These are phyloP conservation scores for Caenorhabditis elegans DNA, from an alignment of 1,140 invertebrate genomes.

Conservation along the genomic window DNA sequence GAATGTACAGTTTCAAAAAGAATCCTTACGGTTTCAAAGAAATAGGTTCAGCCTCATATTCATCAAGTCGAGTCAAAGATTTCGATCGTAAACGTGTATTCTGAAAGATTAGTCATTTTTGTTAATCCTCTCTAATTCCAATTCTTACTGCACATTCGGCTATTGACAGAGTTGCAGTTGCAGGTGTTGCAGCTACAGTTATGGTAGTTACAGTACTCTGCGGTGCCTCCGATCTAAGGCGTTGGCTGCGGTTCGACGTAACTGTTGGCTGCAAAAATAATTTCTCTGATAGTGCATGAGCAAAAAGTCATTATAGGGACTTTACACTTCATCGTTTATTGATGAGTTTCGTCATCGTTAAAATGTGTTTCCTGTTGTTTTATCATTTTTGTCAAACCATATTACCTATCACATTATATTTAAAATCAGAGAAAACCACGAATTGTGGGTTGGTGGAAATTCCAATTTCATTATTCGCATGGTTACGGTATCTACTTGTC, in stretches of 20 bases:
- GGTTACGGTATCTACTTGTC: no score
- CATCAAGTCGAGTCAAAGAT: conserved; percentile 43
- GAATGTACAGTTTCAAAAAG: background rate
- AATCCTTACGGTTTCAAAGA: conserved; percentile 33
- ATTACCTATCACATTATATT: no score
- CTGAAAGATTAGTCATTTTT: background rate
- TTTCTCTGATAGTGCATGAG: background rate
- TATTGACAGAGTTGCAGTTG: background rate
- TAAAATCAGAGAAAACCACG: no score
- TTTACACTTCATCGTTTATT: no score
- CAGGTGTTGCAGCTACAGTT: background rate
- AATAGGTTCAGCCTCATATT: background rate
- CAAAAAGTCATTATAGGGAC: background rate
- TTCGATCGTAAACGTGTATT: conserved; percentile 34
- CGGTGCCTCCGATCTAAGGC: background rate
- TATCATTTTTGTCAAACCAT: background rate
- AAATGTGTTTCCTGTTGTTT: background rate
- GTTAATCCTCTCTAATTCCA: background rate
- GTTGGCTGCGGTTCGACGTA: conserved; percentile 2
- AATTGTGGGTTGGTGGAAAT: no score
- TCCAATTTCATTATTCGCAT: no score
- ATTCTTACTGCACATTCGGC: background rate
- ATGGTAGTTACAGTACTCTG: conserved; percentile 5
- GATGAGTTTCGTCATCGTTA: background rate
- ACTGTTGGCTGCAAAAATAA: background rate